Conservation (phyloP, 2,888 invertebrate species). For the Eupithecia exiguata region DNA sequence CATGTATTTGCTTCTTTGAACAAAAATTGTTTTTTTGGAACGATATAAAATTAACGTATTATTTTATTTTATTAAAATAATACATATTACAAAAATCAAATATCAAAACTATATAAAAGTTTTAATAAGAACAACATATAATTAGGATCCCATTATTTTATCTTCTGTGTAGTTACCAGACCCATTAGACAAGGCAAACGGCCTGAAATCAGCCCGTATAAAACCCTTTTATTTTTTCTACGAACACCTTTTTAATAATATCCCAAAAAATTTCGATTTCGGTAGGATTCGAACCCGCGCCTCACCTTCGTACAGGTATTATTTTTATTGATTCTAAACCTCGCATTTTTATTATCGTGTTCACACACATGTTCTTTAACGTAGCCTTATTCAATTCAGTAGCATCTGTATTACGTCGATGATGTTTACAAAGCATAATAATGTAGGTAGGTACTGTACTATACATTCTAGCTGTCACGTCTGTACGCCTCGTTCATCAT, state of each 20-base stretch:
- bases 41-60: background rate
- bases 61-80: too few species aligned
- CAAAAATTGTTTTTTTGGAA: background rate
- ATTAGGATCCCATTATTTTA: background rate
- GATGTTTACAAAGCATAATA: constrained; percentile 35
- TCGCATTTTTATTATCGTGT: constrained; percentile 5
- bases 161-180: background rate
- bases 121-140: background rate
- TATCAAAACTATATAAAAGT: background rate
- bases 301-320: too few species aligned
- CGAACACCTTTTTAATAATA: too few species aligned
- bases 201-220: background rate
- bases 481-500: constrained; percentile 72
- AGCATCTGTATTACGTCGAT: constrained; percentile 25
- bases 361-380: constrained; percentile 2
- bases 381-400: constrained; percentile 22
- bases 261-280: too few species aligned
- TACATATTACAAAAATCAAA: too few species aligned
- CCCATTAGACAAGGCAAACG: background rate
- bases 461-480: constrained; percentile 35
- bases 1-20: too few species aligned
- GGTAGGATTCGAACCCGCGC: too few species aligned
- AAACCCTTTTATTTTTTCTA: too few species aligned
- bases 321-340: constrained; percentile 9
- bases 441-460: constrained; percentile 7